phyloP scores from a whole-genome alignment of 92 coral and sea anemone genomes.

The Metridium senile region DNA sequence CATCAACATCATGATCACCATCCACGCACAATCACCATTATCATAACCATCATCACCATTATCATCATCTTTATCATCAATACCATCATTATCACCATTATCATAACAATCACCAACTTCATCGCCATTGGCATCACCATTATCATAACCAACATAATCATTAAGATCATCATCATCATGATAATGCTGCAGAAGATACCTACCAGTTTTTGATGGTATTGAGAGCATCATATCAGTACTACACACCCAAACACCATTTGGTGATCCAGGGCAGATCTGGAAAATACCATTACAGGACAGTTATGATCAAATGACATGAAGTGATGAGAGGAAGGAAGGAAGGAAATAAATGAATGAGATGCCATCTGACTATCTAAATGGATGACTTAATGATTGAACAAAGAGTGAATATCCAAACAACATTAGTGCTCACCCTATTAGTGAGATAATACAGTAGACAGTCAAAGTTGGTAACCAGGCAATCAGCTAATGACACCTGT shows the following conservation, averaged over 20 bases:
- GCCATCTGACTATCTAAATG: too few species aligned
- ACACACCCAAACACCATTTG: slow-evolving; percentile 96
- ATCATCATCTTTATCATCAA: not conserved
- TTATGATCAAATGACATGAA: not conserved
- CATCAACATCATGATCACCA: not conserved
- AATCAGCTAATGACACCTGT: slow-evolving; percentile 60
- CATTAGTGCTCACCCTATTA: slow-evolving; percentile 58
- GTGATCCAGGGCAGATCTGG: slow-evolving; percentile 73
- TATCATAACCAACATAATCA: not conserved
- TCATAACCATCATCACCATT: not conserved
- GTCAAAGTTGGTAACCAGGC: slow-evolving; percentile 79
- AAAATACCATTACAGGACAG: not conserved
- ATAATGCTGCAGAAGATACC: not conserved
- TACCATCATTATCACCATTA: not conserved
- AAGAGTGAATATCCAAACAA: not conserved
- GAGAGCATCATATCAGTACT: slow-evolving; percentile 95
- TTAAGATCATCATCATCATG: not conserved
- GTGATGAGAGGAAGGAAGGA: not conserved
- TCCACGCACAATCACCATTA: not conserved
- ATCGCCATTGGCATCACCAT: not conserved
- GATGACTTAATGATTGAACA: not conserved
- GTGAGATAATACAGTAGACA: slow-evolving; percentile 65
- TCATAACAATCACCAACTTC: not conserved
- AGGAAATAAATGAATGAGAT: too few species aligned
- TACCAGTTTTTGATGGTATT: slow-evolving; percentile 70